Evolutionary conservation across 1,140 invertebrate genomes (phyloP).

Genomic region (Andrena cerasifolii): DNA sequence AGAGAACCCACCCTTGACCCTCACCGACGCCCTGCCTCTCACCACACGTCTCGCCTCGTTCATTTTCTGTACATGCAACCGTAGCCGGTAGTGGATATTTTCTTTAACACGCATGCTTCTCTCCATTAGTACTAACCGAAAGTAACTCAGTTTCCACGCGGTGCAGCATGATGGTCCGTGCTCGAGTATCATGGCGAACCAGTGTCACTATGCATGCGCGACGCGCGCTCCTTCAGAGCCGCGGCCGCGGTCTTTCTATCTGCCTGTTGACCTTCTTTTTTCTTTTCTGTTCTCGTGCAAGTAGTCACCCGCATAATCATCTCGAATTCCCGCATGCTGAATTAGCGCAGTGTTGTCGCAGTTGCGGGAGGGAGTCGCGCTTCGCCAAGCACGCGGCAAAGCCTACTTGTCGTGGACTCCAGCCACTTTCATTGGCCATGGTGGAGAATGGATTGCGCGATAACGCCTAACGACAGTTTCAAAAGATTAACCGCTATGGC

Average conservation of each 20-base stretch:
- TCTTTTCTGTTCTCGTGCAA: slow-evolving; percentile 52
- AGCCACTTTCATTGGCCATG: neutral
- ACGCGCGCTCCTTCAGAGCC: slow-evolving; percentile 53
- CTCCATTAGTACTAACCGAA: slow-evolving; percentile 12
- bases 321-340: slow-evolving; percentile 56
- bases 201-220: slow-evolving; percentile 50
- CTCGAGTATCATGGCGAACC: slow-evolving; percentile 50
- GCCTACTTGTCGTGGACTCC: slow-evolving; percentile 29
- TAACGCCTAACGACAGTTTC: too few relatives aligned
- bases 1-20: slow-evolving; percentile 3
- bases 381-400: slow-evolving; percentile 55
- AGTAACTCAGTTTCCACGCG: slow-evolving; percentile 55
- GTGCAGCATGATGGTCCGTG: slow-evolving; percentile 63
- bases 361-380: slow-evolving; percentile 63
- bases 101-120: slow-evolving; percentile 49
- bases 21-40: slow-evolving; percentile 38
- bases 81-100: slow-evolving; percentile 49
- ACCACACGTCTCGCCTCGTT: slow-evolving; percentile 68
- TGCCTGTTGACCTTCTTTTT: slow-evolving; percentile 41
- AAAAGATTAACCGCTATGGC: neutral
- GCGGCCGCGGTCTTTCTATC: slow-evolving; percentile 32
- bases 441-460: neutral
- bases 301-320: slow-evolving; percentile 67
- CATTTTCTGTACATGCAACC: slow-evolving; percentile 65
- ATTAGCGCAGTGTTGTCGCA: slow-evolving; percentile 45